A percentile compares a stretch with the other conserved stretches of the same genome.
Conservation (phyloP, 2,888 invertebrate genomes). For the Hecatera dysodea region DNA sequence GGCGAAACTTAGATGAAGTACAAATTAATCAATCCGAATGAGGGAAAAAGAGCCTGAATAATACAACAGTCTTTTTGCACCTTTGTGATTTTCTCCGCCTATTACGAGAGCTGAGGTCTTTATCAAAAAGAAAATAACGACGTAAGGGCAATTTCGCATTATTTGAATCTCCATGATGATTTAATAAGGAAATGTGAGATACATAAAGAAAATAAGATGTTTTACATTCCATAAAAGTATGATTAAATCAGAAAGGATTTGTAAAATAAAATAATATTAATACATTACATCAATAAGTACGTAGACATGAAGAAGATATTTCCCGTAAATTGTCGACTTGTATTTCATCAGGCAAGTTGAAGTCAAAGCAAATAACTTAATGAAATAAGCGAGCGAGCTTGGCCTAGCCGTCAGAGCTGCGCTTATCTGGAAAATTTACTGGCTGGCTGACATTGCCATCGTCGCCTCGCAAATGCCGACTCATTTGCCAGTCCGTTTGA, state of each 20-base stretch:
- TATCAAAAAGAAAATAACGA: constrained; percentile 30
- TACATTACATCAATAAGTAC: constrained; percentile 7
- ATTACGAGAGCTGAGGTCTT: constrained; percentile 43
- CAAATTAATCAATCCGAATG: constrained; percentile 82
- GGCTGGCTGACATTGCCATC: constrained; percentile 87
- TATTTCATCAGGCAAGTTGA: constrained; percentile 78
- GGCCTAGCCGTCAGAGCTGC: constrained; percentile 82
- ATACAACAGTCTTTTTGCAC: constrained; percentile 73
- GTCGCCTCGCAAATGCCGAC: constrained; percentile 84
- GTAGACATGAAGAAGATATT: constrained; percentile 36
- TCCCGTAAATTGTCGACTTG: constrained; percentile 64
- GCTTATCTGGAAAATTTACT: constrained; percentile 89
- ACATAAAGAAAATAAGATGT: constrained; percentile 12
- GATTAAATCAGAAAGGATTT: constrained; percentile 12
- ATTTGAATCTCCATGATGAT: constrained; percentile 1
- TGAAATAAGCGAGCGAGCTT: constrained; percentile 84
- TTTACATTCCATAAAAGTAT: constrained; percentile 7
- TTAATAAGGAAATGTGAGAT: constrained; percentile 16
- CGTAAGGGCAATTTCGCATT: constrained; percentile 12
- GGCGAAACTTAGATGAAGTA: constrained; percentile 81
- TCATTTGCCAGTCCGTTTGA: constrained; percentile 87
- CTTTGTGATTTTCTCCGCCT: constrained; percentile 54
- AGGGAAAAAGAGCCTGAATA: constrained; percentile 74
- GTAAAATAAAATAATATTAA: background rate
- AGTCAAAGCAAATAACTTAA: constrained; percentile 87